A percentile compares a stretch with the other conserved stretches of the same genome.
Conservation (phyloP, 2,113 vertebrate species). For the Chiloscyllium plagiosum region DNA sequence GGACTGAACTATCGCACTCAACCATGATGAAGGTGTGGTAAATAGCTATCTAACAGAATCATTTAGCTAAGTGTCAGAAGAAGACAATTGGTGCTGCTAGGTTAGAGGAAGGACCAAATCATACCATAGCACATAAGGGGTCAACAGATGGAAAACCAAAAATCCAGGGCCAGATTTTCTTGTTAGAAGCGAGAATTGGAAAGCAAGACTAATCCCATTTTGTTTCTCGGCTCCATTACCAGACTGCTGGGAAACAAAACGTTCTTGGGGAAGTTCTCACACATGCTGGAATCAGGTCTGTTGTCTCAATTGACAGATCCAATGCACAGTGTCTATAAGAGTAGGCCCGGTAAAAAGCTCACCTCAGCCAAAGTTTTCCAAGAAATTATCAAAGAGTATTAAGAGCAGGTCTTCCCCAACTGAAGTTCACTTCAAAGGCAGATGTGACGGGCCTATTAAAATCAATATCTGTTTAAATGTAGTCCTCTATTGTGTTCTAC, state of each 20-base stretch:
- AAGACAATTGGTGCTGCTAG: neutral
- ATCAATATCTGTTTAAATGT: neutral
- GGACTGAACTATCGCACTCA: neutral
- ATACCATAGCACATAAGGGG: neutral
- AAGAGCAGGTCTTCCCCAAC: neutral
- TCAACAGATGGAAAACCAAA: neutral
- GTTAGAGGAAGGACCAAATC: neutral
- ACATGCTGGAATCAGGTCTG: neutral
- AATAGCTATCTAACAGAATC: neutral
- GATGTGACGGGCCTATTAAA: neutral
- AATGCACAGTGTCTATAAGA: neutral
- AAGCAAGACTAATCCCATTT: neutral
- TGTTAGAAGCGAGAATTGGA: neutral
- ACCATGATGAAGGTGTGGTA: neutral
- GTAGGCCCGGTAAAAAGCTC: no score
- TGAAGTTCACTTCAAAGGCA: neutral
- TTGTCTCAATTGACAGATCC: neutral
- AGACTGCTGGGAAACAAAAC: neutral
- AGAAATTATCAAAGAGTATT: neutral
- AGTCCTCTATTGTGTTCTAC: neutral
- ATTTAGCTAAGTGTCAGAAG: neutral
- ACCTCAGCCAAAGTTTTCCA: neutral
- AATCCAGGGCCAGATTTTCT: neutral
- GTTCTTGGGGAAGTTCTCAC: neutral
- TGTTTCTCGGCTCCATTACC: neutral